phyloP scores from a whole-genome alignment of 2,113 vertebrate genomes.

The Thomomys bottae region DNA sequence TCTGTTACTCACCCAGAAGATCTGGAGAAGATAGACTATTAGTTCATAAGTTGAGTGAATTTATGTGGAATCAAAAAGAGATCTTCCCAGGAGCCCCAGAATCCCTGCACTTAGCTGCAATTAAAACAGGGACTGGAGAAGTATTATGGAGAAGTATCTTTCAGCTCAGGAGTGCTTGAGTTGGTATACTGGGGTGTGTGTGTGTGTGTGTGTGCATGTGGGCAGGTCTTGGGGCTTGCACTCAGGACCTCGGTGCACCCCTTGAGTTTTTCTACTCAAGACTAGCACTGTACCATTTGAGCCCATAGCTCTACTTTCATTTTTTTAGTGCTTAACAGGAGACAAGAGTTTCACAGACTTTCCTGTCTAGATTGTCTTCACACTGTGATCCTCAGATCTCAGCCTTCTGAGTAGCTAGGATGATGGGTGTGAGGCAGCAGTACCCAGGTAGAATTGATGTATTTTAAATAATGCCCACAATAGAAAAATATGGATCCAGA shows the following conservation, averaged over 20 bases:
- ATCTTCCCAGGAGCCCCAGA: not conserved
- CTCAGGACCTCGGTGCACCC: no score
- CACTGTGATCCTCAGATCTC: no score
- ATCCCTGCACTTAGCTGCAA: not conserved
- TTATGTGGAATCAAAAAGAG: not conserved
- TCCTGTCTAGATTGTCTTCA: no score
- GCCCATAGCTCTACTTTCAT: no score
- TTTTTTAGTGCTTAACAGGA: no score
- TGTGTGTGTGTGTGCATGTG: no score
- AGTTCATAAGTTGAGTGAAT: not conserved
- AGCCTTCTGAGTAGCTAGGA: no score
- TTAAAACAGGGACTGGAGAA: not conserved
- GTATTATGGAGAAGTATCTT: not conserved
- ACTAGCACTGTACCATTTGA: no score
- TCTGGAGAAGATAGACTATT: not conserved
- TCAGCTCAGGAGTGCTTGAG: not conserved
- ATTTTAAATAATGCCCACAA: conserved; percentile 32
- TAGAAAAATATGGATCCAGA: conserved; percentile 47
- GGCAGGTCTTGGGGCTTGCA: no score
- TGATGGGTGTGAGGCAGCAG: no score
- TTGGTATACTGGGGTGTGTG: not conserved
- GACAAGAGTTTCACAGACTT: no score
- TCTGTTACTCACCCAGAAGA: not conserved
- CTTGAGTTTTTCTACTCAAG: no score
- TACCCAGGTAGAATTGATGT: not conserved